phyloP scores from a whole-genome alignment of 2,888 invertebrate species.

The Brachypalpus laphriformis region DNA sequence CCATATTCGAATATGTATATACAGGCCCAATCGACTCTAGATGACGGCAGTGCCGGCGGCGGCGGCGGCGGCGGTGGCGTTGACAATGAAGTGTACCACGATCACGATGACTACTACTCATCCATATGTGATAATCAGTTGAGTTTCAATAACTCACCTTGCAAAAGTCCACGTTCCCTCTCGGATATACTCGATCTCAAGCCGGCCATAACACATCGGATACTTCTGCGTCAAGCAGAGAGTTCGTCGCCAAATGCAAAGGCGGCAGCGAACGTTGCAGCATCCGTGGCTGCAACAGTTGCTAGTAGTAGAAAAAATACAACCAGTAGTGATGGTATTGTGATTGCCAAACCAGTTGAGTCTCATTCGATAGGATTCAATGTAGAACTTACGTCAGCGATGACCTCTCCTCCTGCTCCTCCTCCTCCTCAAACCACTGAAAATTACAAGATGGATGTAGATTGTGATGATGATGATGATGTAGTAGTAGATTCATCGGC shows the following conservation, averaged over 20 bases:
- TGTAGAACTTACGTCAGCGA: conserved; percentile 56
- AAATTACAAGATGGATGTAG: conserved; percentile 36
- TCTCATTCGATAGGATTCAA: conserved; percentile 79
- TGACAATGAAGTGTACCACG: conserved; percentile 48
- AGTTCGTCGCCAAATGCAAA: conserved; percentile 17
- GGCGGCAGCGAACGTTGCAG: conserved; percentile 15
- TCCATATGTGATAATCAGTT: conserved; percentile 80
- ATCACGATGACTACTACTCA: conserved; percentile 79
- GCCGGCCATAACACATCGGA: conserved; percentile 67
- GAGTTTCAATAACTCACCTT: conserved; percentile 79
- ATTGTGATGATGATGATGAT: conserved; percentile 33
- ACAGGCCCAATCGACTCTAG: conserved; percentile 4
- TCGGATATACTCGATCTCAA: conserved; percentile 75
- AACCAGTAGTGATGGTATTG: conserved; percentile 74
- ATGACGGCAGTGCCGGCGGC: background rate
- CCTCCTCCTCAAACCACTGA: conserved; percentile 27
- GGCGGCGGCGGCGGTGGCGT: no score
- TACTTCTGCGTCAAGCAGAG: conserved; percentile 42
- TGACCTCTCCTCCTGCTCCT: background rate
- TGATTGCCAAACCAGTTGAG: conserved; percentile 79
- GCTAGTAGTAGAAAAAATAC: background rate
- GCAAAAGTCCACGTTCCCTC: conserved; percentile 78
- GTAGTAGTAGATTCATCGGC: background rate
- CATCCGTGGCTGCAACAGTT: conserved; percentile 31
- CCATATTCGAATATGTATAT: conserved; percentile 59